A percentile compares a stretch with the other conserved stretches of the same genome.
Evolutionary conservation across 2,113 vertebrate genomes (phyloP).

Genomic region (Copsychus sechellarum): DNA sequence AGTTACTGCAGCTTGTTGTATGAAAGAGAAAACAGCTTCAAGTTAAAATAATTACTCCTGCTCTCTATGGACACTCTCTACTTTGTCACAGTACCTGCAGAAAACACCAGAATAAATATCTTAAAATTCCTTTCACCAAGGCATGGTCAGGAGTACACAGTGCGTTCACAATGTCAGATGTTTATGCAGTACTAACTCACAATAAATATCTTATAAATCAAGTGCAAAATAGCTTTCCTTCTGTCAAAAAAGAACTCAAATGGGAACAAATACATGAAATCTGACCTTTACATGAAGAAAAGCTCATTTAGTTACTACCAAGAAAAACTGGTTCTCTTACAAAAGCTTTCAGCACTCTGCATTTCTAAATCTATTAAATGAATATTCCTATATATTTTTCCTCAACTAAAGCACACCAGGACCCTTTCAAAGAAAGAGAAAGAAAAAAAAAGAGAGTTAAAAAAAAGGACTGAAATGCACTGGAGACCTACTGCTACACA

Average conservation of each 20-base stretch:
- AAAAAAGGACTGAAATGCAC: neutral
- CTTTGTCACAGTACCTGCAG: neutral
- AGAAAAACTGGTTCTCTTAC: constrained; percentile 1
- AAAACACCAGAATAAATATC: neutral
- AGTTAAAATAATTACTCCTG: constrained; percentile 8
- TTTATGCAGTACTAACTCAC: constrained; percentile 41
- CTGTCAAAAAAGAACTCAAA: constrained; percentile 48
- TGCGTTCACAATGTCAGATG: neutral
- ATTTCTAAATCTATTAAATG: neutral
- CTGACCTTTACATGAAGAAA: constrained; percentile 67
- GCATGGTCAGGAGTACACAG: neutral
- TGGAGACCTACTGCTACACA: neutral
- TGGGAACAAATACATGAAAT: constrained; percentile 60
- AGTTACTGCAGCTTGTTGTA: neutral
- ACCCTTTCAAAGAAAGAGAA: neutral
- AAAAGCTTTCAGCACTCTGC: constrained; percentile 11
- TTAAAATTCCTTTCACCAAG: neutral
- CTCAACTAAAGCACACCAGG: neutral
- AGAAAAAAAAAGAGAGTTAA: accelerated
- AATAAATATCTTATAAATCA: constrained; percentile 59
- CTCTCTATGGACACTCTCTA: neutral
- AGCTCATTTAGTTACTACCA: neutral
- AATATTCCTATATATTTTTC: neutral
- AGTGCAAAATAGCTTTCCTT: constrained; percentile 41
- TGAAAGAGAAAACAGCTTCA: neutral